Base-by-base conservation (phyloP, 2,888 invertebrate species). In the Amblyjoppa fuscipennis region DNA sequence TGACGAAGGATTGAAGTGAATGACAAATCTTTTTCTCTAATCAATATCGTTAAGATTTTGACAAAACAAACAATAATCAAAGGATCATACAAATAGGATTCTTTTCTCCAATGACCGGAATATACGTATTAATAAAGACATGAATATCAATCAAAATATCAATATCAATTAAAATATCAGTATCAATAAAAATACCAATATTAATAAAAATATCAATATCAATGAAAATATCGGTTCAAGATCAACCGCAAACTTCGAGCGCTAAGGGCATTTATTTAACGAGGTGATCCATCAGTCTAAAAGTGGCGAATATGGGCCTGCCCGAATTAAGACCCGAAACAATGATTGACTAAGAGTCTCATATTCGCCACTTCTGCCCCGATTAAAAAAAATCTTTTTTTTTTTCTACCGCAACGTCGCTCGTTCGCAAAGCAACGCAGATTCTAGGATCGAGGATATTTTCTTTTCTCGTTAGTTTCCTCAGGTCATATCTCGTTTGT, bases 401-500 rank as follows among this genome's bases (percentile, higher is more conserved):
- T 13, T 11, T 11, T 25, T 5, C 28, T 11, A 25, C 5, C 1
- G 25, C 13, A 11, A 16, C 0, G 16, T 4, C 34, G 64, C 13
- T n/a, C 16, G 16, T 34, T 34, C 45, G 45, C 16, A 3, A 16
- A 3, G 13, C 41, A 11, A 41, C 11, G 34, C 34, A 25, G 16
- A 56, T 56, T 56, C 20, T 2, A 56, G 16, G 7, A 20, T 53
- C n/a, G n/a, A 20, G 1, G 53, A 25, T 56, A 25, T 16, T 16
- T 49, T 49, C 3, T 25, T 56, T 25, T 56, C 16, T 56, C 53
- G 53, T 56, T 41, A 38, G 49, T 38, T 73, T 71, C 68, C 13
- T 20, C n/a, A 28, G 73, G 59, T 71, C 28, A 28, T 34, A 64
- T 75, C 75, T 49, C 64, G 31, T 49, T 75, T 45, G 31, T 31